A percentile compares a stretch with the other conserved stretches of the same genome.
phyloP scores from a whole-genome alignment of 2,888 invertebrate genomes.

The Cantharis flavilabris region DNA sequence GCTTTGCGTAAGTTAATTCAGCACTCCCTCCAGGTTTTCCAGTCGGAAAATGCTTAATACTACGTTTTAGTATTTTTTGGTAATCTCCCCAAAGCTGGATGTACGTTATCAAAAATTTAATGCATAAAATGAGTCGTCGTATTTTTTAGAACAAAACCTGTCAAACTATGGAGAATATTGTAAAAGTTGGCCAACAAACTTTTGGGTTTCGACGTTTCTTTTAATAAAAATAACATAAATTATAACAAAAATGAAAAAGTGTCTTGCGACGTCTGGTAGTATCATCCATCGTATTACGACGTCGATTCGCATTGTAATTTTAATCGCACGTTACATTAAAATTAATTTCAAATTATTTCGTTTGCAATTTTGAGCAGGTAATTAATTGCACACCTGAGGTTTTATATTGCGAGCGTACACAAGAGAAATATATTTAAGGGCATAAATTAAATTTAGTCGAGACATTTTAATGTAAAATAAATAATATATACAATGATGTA shows the following conservation, averaged over 20 bases:
- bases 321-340: background rate
- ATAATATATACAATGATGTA: background rate
- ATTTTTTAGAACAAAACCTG: background rate
- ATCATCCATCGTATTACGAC: background rate
- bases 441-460: background rate
- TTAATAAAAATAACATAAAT: background rate
- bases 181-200: background rate
- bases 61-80: background rate
- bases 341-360: background rate
- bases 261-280: background rate
- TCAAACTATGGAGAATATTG: background rate
- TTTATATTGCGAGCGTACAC: background rate
- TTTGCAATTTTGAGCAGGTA: background rate
- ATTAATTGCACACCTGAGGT: background rate
- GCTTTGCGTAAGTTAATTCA: background rate
- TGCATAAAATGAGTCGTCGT: background rate
- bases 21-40: background rate
- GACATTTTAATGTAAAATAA: background rate
- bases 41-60: background rate
- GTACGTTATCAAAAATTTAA: background rate
- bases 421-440: background rate
- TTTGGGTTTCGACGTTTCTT: background rate
- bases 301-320: background rate
- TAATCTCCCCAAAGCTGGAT: background rate
- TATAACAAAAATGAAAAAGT: background rate